phyloP scores from a whole-genome alignment of 2,888 invertebrate genomes.

The Lissocephala sabroskyi region DNA sequence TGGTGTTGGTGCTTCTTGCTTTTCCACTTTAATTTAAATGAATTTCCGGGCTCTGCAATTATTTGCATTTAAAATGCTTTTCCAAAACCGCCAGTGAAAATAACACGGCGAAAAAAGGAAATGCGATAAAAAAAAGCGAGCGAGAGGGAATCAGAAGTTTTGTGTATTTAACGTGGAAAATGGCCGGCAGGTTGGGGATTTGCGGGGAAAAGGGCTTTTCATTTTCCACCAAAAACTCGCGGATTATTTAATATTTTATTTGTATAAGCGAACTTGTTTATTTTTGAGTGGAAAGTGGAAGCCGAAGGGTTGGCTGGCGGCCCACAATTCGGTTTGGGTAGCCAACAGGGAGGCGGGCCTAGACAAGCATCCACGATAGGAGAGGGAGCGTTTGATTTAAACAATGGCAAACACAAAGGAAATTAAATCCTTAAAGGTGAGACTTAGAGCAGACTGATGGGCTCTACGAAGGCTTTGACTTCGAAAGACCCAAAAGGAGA shows the following conservation, averaged over 20 bases:
- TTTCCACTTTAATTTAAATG: constrained; percentile 45
- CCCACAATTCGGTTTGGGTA: too few relatives aligned
- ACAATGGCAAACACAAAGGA: too few relatives aligned
- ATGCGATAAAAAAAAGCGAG: not conserved
- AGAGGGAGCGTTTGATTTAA: too few relatives aligned
- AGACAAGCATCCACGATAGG: too few relatives aligned
- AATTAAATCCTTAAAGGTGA: too few relatives aligned
- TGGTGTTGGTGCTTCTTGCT: constrained; percentile 3
- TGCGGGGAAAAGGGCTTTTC: not conserved
- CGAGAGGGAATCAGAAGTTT: not conserved
- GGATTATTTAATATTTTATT: not conserved
- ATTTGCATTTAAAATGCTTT: constrained; percentile 35
- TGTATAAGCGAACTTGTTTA: not conserved
- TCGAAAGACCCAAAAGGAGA: too few relatives aligned
- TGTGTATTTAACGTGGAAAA: not conserved
- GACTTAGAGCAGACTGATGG: too few relatives aligned
- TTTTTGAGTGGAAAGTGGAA: not conserved
- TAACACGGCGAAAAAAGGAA: constrained; percentile 12
- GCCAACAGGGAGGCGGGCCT: too few relatives aligned
- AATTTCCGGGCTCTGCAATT: constrained; percentile 37
- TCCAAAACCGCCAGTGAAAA: constrained; percentile 2
- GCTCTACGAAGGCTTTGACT: too few relatives aligned
- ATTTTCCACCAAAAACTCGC: not conserved
- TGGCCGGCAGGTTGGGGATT: too few relatives aligned
- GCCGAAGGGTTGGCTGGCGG: too few relatives aligned